Evolutionary conservation across 2,113 vertebrate species (phyloP).

Genomic region (Vidua macroura): DNA sequence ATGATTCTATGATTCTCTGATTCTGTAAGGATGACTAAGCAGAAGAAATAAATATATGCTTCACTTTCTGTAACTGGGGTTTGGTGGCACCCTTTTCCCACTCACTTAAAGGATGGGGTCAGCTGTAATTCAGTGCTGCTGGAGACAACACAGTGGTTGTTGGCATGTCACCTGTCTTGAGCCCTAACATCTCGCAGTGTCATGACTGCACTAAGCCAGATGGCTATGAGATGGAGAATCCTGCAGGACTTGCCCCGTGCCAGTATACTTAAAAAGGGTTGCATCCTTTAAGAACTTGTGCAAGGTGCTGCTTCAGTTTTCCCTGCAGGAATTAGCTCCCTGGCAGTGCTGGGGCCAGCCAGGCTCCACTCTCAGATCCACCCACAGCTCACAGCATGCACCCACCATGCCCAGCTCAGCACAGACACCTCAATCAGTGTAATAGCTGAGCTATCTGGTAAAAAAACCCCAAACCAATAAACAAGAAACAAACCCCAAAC

Average conservation of each 20-base stretch:
- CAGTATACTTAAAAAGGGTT: not conserved
- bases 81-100: not conserved
- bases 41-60: not conserved
- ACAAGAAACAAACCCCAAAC: not conserved
- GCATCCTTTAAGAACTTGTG: not conserved
- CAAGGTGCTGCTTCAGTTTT: not conserved
- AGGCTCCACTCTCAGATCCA: not conserved
- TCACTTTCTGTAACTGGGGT: not conserved
- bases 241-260: not conserved
- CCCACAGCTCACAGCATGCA: not conserved
- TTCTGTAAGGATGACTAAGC: not conserved
- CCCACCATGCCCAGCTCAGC: too few relatives aligned
- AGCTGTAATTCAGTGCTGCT: not conserved
- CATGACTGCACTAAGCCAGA: not conserved
- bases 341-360: not conserved
- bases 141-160: not conserved
- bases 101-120: not conserved
- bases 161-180: not conserved
- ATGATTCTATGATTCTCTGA: not conserved
- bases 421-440: not conserved
- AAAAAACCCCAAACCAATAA: not conserved
- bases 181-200: not conserved
- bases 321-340: not conserved
- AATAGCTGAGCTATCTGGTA: not conserved
- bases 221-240: not conserved